Evolutionary conservation across 2,888 invertebrate species (phyloP), one percentile per base, ranked within the genome.

Genomic region (Fabriciana adippe): DNA sequence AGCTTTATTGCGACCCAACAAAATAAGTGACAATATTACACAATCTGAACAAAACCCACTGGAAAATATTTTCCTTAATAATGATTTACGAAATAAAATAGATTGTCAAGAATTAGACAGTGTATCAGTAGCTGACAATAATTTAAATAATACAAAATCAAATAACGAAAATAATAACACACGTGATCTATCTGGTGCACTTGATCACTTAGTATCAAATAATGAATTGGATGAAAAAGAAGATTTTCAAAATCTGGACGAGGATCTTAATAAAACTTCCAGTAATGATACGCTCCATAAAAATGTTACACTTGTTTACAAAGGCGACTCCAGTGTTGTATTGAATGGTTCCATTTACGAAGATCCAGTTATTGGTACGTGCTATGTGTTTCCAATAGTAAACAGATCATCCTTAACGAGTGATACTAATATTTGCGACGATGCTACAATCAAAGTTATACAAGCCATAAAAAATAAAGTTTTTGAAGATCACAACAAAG

Each of bases 321-420:
- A 79, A 66, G 74, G 77, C 41, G 74, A 78, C 70, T 72, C 78
- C 45, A 75, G 76, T 62, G 70, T 83, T 18, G 68, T 82, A 70
- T 73, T 86, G 26, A 83, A 84, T 72, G 87, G 84, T 13, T 80
- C 84, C 45, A 81, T 84, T 59, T 83, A 81, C 70, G 78, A 84
- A 74, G 84, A 85, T 65, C 82, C 85, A 15, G 72, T 79, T 55
- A 76, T 79, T 15, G 84, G 82, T 16, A 82, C 81, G 15, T 84
- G 84, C 69, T 86, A 84, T 72, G 76, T 84, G 11, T 82, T 87
- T 73, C 83, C 86, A 3, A 72, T 84, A 41, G 70, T 75, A 60
- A 74, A 67, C 57, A 73, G 53, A 55, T 55, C 55, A 48, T 55
- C 55, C 0, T 64, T 68, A 47, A 68, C 64, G 35, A 74, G 74